Evolutionary conservation across 2,113 vertebrate genomes (phyloP), one percentile per base, ranked within the genome.

Genomic region (Jaculus jaculus): DNA sequence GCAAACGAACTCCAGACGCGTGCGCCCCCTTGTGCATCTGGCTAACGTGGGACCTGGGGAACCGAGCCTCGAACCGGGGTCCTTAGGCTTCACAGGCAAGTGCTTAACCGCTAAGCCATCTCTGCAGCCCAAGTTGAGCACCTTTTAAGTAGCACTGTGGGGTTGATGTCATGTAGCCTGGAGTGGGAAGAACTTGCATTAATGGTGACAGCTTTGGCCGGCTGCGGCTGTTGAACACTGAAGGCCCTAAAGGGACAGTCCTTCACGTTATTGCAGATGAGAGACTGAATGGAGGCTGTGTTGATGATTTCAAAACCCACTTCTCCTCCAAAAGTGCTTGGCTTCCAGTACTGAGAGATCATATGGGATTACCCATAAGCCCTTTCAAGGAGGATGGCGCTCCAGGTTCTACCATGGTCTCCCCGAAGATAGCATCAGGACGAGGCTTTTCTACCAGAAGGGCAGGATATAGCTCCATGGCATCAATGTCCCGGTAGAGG

Each of bases 271-370:
- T 98, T 97, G 98, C 99, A 99, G 94, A 99, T 98, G 30, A 99
- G 99, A 81, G 95, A 99, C 98, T 99, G 99, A 51, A 99, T 97
- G 4, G 99, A 99, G 83, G 99, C 99, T 0, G 98, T 99, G 96
- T 99, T 99, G 97, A 99, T 84, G 37, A 99, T 99, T 74, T 99
- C 97, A 68, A 99, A 99, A 65, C 99, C 99, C 5, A 98, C 98
- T 84, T 97, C 98, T 34, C 99, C 99, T 30, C 99, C 99, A 1
- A 99, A 99, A 18, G 99, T 99, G 97, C 99, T 99, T 0, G 99
- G 99, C 95, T 99, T 99, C 99, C 99, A 99, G 98, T 99, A 99
- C 73, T 99, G 98, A 0, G 99, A 8, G 99, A 99, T 91, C 99
- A 99, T 89, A 99, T 99, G 11, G 98, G 97, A 12, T 99, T 99